A percentile compares a stretch with the other conserved stretches of the same genome.
Evolutionary conservation across 2,113 vertebrate genomes (phyloP).

Genomic region (Muntiacus reevesi): DNA sequence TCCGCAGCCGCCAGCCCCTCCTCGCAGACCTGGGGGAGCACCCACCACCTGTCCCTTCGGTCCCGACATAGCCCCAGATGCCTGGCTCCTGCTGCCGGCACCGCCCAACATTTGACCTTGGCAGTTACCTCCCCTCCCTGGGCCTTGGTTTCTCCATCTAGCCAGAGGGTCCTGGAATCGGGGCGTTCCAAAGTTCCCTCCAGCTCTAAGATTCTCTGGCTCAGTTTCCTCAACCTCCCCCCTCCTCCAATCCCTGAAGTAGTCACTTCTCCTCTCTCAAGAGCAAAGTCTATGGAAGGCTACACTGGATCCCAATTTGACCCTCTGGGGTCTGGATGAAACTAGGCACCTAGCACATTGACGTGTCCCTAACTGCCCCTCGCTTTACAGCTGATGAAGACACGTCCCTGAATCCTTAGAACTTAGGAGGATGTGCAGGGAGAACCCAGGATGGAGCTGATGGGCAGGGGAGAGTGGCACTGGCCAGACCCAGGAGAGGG

Average conservation of each 20-base stretch:
- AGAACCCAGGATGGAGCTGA: neutral
- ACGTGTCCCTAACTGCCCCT: neutral
- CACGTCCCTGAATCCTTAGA: neutral
- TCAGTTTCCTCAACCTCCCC: neutral
- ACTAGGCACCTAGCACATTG: neutral
- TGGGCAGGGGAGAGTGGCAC: neutral
- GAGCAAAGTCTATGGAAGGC: slow-evolving; percentile 8
- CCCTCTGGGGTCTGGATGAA: neutral
- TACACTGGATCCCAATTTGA: neutral
- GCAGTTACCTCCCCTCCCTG: neutral
- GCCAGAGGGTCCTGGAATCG: neutral
- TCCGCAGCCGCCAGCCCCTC: neutral
- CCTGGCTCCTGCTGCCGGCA: neutral
- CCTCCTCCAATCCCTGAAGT: neutral
- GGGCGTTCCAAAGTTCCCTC: neutral
- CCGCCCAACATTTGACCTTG: slow-evolving; percentile 58
- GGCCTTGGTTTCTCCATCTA: neutral
- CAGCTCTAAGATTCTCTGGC: neutral
- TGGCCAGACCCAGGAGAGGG: neutral
- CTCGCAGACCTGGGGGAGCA: neutral
- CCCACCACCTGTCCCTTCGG: neutral
- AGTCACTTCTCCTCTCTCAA: slow-evolving; percentile 11
- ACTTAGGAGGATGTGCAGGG: neutral
- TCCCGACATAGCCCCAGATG: neutral
- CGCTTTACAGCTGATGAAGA: neutral